Conservation (phyloP, 2,888 invertebrate genomes). For the Stratiomys singularior region DNA sequence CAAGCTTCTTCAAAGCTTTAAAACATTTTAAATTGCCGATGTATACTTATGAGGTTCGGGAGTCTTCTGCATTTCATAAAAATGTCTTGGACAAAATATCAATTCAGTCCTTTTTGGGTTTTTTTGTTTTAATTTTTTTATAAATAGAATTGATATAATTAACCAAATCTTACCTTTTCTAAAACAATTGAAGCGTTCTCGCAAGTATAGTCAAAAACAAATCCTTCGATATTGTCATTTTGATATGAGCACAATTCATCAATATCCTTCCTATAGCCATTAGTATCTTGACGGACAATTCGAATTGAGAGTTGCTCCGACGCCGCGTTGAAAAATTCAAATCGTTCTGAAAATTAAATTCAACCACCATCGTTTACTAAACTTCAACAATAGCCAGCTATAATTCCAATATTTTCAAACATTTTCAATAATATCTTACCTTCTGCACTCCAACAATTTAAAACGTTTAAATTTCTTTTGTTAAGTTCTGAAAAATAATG, state of each 20-base stretch:
- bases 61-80: too few relatives aligned
- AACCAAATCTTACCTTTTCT: slow-evolving; percentile 56
- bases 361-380: too few relatives aligned
- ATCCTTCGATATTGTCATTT: slow-evolving; percentile 55
- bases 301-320: too few relatives aligned
- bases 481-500: slow-evolving; percentile 57
- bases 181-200: slow-evolving; percentile 54
- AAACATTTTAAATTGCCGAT: too few relatives aligned
- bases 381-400: too few relatives aligned
- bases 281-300: background rate
- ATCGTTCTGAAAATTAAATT: too few relatives aligned
- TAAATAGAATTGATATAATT: too few relatives aligned
- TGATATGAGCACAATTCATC: slow-evolving; percentile 55
- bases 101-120: too few relatives aligned
- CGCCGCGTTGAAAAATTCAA: too few relatives aligned
- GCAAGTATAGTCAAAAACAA: slow-evolving; percentile 60
- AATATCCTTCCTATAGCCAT: slow-evolving; percentile 41
- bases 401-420: background rate
- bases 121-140: too few relatives aligned
- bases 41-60: too few relatives aligned
- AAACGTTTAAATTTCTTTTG: slow-evolving; percentile 55
- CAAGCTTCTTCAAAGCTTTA: too few relatives aligned
- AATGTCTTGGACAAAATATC: background rate
- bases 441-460: slow-evolving; percentile 59
- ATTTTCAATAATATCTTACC: slow-evolving; percentile 54